These are phyloP conservation scores for Montipora cactus DNA, from an alignment of 64 coral and sea anemone species.

Conservation along the genomic window DNA sequence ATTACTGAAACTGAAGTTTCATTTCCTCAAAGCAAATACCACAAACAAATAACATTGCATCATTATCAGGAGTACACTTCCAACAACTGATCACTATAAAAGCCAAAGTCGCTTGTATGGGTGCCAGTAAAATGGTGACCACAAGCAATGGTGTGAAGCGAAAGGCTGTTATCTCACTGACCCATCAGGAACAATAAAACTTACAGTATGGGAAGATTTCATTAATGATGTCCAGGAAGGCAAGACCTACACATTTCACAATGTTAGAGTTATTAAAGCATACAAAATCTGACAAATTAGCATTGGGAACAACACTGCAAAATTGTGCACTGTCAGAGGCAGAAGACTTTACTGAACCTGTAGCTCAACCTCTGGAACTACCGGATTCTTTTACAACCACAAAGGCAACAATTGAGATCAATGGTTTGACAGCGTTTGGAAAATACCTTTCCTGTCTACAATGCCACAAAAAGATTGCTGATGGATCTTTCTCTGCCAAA, in stretches of 20 bases:
- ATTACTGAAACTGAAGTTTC: conserved; percentile 13
- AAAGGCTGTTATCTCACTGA: conserved; percentile 71
- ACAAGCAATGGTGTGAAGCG: conserved; percentile 59
- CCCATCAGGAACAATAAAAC: conserved; percentile 62
- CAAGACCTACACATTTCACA: conserved; percentile 55
- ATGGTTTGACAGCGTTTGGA: conserved; percentile 27
- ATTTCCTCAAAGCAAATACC: conserved; percentile 52
- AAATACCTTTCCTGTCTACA: conserved; percentile 39
- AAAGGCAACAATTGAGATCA: conserved; percentile 24
- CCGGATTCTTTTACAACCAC: conserved; percentile 50
- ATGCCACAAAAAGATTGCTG: conserved; percentile 58
- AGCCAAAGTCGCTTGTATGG: conserved; percentile 21
- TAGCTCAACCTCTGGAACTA: conserved; percentile 45
- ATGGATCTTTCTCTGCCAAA: conserved; percentile 42
- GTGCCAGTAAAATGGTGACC: conserved; percentile 40
- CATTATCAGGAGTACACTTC: conserved; percentile 50
- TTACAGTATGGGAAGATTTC: conserved; percentile 59
- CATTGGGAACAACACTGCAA: conserved; percentile 57
- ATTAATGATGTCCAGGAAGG: conserved; percentile 57
- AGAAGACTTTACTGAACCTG: conserved; percentile 32
- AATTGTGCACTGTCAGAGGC: conserved; percentile 28
- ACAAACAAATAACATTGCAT: conserved; percentile 43
- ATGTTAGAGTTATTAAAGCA: conserved; percentile 65
- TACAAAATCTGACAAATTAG: conserved; percentile 52
- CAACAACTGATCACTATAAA: conserved; percentile 64